Conservation (phyloP, 2,888 invertebrate genomes). For the Gryllus longicercus region DNA sequence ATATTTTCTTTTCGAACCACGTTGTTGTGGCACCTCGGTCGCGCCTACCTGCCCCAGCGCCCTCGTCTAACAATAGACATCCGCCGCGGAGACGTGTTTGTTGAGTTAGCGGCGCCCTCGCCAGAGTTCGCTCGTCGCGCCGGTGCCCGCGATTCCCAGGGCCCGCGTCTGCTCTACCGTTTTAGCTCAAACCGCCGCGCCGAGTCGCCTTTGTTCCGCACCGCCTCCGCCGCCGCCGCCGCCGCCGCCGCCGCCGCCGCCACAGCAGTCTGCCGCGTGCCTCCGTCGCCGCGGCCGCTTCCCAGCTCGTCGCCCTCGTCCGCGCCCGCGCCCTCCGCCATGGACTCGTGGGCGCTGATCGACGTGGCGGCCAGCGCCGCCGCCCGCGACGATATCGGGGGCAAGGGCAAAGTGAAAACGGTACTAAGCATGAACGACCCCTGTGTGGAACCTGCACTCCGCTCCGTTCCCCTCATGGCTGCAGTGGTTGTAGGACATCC, state of each 20-base stretch:
- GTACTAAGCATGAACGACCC: conserved; percentile 40
- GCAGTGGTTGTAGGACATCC: too few species aligned
- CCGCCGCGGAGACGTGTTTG: background rate
- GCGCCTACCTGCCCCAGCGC: too few species aligned
- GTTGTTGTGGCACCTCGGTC: too few species aligned
- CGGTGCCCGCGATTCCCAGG: background rate
- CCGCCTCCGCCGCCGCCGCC: background rate
- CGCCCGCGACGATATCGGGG: conserved; percentile 49
- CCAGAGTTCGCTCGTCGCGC: background rate
- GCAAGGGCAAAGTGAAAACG: conserved; percentile 39
- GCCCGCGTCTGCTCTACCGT: background rate
- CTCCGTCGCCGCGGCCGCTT: conserved; percentile 1
- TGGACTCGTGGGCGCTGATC: conserved; percentile 72
- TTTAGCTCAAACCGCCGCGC: background rate
- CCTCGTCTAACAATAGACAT: too few species aligned
- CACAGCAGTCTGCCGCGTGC: conserved; percentile 4
- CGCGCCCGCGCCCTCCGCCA: conserved; percentile 41
- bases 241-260: background rate
- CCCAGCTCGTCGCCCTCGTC: background rate
- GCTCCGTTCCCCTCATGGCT: background rate
- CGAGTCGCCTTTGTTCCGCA: background rate
- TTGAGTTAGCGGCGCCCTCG: background rate
- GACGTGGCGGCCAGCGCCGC: conserved; percentile 61
- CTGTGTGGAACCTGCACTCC: background rate
- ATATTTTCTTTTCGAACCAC: too few species aligned